A percentile compares a stretch with the other conserved stretches of the same genome.
Evolutionary conservation across 1,140 invertebrate genomes (phyloP).

Genomic region (Eulimnadia texana): DNA sequence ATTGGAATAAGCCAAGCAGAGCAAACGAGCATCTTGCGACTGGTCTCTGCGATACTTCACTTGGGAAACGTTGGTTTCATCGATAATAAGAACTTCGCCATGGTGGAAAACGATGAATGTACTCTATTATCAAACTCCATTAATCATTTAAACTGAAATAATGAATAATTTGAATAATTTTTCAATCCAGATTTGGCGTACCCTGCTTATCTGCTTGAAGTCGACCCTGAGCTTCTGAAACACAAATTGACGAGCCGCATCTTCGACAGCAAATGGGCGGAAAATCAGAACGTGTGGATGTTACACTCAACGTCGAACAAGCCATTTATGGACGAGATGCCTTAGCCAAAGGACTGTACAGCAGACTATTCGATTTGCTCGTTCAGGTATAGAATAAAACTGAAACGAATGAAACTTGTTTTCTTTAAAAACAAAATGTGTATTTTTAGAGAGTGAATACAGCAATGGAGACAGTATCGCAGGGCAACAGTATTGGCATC

Average conservation of each 20-base stretch:
- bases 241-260: conserved; percentile 46
- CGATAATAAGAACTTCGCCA: conserved; percentile 47
- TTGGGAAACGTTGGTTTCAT: conserved; percentile 51
- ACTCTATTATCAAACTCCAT: conserved; percentile 17
- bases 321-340: conserved; percentile 50
- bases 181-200: conserved; percentile 41
- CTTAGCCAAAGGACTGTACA: conserved; percentile 51
- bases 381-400: conserved; percentile 36
- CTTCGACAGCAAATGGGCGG: conserved; percentile 60
- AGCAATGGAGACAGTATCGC: conserved; percentile 41
- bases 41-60: conserved; percentile 52
- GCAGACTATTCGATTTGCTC: conserved; percentile 51
- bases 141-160: not conserved
- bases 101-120: conserved; percentile 42
- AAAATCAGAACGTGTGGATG: conserved; percentile 49
- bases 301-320: conserved; percentile 49
- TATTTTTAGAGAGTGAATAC: conserved; percentile 39
- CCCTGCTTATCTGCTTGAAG: conserved; percentile 46
- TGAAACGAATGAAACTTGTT: not conserved
- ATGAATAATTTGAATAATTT: not conserved
- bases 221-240: conserved; percentile 41
- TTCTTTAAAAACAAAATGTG: not conserved
- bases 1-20: conserved; percentile 44
- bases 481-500: conserved; percentile 41
- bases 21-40: conserved; percentile 41